A percentile compares a stretch with the other conserved stretches of the same genome.
Conservation (phyloP, 1,140 invertebrate genomes). For the Venustaconcha ellipsiformis region DNA sequence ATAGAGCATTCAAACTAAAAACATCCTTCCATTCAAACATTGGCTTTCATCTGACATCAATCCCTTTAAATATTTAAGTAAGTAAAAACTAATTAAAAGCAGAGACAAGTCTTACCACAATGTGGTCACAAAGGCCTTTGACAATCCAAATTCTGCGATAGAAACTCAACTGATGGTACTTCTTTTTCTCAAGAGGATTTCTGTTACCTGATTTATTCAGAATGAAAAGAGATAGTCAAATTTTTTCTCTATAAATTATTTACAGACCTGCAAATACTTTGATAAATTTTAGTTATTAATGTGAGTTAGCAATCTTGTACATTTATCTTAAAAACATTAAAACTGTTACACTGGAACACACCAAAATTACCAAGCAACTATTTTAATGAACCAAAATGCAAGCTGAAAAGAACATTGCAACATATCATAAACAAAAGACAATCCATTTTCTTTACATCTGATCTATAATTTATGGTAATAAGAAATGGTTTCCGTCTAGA, state of each 20-base stretch:
- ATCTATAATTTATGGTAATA: too few relatives aligned
- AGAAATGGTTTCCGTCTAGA: too few relatives aligned
- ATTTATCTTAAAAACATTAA: not conserved
- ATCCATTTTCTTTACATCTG: too few relatives aligned
- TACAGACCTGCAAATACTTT: not conserved
- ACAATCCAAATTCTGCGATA: constrained; percentile 74
- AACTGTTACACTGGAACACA: not conserved
- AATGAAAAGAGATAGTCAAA: constrained; percentile 2
- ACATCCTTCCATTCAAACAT: too few relatives aligned
- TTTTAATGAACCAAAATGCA: too few relatives aligned
- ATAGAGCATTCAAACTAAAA: too few relatives aligned
- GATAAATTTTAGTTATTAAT: not conserved
- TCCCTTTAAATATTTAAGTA: too few relatives aligned
- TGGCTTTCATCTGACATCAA: too few relatives aligned
- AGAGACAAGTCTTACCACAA: constrained; percentile 69
- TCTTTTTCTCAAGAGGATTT: constrained; percentile 70
- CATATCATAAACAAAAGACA: too few relatives aligned
- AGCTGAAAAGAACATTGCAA: too few relatives aligned
- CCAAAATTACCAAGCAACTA: too few relatives aligned
- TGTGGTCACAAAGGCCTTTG: constrained; percentile 75
- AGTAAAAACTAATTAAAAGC: too few relatives aligned
- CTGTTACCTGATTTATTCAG: constrained; percentile 57
- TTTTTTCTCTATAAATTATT: not conserved
- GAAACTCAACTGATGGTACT: constrained; percentile 74
- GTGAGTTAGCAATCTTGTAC: not conserved